phyloP scores from a whole-genome alignment of 2,888 invertebrate species.

The Chirona hameri region DNA sequence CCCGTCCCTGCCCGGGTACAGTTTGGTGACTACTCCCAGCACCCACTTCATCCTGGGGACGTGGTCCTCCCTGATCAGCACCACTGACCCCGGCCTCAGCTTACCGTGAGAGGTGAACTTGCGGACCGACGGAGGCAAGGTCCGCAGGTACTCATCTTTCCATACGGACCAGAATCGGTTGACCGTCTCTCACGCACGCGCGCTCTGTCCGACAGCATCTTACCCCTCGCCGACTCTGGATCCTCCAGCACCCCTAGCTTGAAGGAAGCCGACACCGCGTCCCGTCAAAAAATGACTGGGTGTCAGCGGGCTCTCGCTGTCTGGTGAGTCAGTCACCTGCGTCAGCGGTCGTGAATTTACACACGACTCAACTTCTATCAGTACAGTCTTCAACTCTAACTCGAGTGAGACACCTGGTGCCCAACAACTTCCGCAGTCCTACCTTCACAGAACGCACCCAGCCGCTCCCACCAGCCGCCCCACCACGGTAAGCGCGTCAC shows the following conservation, averaged over 20 bases:
- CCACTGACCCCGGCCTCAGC: background rate
- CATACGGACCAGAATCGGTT: background rate
- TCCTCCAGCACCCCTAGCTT: background rate
- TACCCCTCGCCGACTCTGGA: background rate
- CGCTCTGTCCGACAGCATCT: background rate
- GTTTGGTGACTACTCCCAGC: background rate
- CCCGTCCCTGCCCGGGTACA: background rate
- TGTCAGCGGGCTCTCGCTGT: conserved; percentile 31
- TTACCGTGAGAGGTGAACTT: background rate
- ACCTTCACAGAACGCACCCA: conserved; percentile 47
- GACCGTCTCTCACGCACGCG: background rate
- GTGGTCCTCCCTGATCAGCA: background rate
- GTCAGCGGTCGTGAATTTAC: background rate
- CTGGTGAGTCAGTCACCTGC: background rate
- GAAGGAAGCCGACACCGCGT: background rate
- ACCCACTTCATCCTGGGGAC: background rate
- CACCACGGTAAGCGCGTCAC: conserved; percentile 48
- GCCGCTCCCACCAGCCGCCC: conserved; percentile 50
- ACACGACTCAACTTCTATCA: background rate
- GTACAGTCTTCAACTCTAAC: conserved; percentile 30
- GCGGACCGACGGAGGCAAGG: background rate
- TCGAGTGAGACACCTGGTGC: conserved; percentile 43
- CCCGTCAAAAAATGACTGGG: background rate
- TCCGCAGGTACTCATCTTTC: background rate
- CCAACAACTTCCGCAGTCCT: conserved; percentile 45